These are phyloP conservation scores for Prochilodus magdalenae DNA, from an alignment of 2,113 vertebrate species.

Conservation along the genomic window DNA sequence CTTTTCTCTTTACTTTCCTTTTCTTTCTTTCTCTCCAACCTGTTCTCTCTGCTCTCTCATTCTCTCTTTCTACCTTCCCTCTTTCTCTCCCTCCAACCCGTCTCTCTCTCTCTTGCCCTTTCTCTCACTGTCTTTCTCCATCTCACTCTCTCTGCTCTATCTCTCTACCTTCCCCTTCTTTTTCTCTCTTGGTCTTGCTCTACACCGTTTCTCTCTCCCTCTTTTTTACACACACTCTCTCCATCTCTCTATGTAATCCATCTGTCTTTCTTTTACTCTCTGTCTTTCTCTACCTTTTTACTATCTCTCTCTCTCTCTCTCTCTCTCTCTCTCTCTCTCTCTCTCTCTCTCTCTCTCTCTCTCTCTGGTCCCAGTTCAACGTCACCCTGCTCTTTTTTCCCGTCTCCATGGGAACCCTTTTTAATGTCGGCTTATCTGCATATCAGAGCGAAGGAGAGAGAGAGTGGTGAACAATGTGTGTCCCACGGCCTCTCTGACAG, in stretches of 20 bases:
- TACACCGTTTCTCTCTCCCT: neutral
- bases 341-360: neutral
- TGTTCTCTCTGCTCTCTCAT: neutral
- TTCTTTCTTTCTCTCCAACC: neutral
- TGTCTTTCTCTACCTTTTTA: neutral
- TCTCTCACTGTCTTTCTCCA: neutral
- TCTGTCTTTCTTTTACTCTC: too few relatives aligned
- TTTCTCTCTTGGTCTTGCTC: neutral
- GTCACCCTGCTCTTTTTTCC: constrained; percentile 67
- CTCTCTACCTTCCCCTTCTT: neutral
- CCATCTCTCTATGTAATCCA: neutral
- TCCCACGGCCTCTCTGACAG: constrained; percentile 64
- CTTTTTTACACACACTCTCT: neutral
- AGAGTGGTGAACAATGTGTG: constrained; percentile 28
- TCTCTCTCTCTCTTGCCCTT: neutral
- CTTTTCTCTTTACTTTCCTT: neutral
- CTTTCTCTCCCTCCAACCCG: neutral
- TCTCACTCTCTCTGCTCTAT: neutral
- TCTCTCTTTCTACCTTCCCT: neutral
- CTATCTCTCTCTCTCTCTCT: neutral
- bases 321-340: neutral
- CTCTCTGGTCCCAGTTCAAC: constrained; percentile 70
- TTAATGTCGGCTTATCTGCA: constrained; percentile 80
- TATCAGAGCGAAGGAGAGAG: constrained; percentile 73
- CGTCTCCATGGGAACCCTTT: constrained; percentile 82